Evolutionary conservation across 2,888 invertebrate genomes (phyloP), one percentile per base, ranked within the genome.

Genomic region (Miltochrista miniata): DNA sequence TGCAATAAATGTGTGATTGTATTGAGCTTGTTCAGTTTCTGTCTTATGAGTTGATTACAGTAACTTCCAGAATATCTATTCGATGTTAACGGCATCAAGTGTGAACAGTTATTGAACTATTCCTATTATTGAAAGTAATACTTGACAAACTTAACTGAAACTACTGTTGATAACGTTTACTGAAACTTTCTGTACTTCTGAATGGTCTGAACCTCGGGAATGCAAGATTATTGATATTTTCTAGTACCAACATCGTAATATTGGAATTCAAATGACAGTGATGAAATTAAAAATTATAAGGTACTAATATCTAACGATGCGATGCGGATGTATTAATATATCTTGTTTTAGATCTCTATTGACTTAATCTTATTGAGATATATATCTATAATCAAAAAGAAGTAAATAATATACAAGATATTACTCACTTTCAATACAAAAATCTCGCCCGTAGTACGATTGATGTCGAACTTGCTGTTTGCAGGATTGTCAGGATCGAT

Each of bases 381-480:
- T 24, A 24, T 24, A 5, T n/a, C n/a, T n/a, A n/a, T 2, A 24
- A 4, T 24, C 5, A 2, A 24, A 24, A 24, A 4, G 18, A 4
- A 5, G 5, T 24, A 5, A 24, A 24, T 52, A 29, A 39, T 24
- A 30, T 44, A 43, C 9, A 7, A 31, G 43, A 9, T 18, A 51
- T 48, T 60, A 87, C 92, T 93, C 90, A 98, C 98, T 95, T 98
- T 98, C 31, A 98, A 93, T 12, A 98, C 98, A 85, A 96, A 98
- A 88, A 99, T 98, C 90, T 98, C 97, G 58, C 98, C 99, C 1
- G 97, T 96, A 24, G 98, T 98, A 58, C 98, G 94, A 92, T 98
- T 98, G 74, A 99, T 98, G 85, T 98, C 98, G 82, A 99, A 99
- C 92, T 98, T 98, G 92, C 97, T 97, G 83, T 98, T 98, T 59